phyloP scores from a whole-genome alignment of 2,888 invertebrate species.

The Cotesia congregata region DNA sequence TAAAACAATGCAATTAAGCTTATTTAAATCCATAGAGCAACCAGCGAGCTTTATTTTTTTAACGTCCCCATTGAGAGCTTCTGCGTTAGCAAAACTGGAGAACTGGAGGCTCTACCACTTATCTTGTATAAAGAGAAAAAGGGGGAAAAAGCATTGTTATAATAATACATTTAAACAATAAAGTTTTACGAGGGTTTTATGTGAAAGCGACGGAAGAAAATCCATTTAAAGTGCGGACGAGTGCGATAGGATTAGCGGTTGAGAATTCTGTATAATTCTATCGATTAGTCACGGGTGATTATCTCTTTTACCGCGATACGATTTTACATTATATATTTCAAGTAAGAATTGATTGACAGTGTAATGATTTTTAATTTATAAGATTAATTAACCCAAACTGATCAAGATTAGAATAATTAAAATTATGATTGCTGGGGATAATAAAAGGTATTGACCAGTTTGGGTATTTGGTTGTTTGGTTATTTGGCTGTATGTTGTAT shows the following conservation, averaged over 20 bases:
- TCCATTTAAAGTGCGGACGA: neutral
- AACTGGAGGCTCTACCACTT: neutral
- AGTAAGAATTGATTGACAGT: neutral
- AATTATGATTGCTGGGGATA: neutral
- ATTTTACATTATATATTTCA: neutral
- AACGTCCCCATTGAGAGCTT: neutral
- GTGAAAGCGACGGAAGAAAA: conserved; percentile 4
- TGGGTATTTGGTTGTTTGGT: neutral
- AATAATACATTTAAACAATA: conserved; percentile 13
- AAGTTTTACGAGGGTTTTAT: conserved; percentile 17
- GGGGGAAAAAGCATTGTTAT: neutral
- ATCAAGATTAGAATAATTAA: neutral
- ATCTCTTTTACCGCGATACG: neutral
- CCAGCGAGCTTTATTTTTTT: neutral
- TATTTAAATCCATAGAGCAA: neutral
- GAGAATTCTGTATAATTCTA: neutral
- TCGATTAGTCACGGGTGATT: conserved; percentile 7
- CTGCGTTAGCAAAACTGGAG: neutral
- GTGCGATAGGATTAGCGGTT: neutral
- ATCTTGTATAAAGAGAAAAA: neutral
- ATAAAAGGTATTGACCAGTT: neutral
- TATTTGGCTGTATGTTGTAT: conserved; percentile 21
- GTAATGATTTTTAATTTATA: too few relatives aligned
- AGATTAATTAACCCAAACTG: neutral
- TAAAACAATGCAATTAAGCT: neutral